phyloP scores from a whole-genome alignment of 2,113 vertebrate genomes.

The Triplophysa rosa region DNA sequence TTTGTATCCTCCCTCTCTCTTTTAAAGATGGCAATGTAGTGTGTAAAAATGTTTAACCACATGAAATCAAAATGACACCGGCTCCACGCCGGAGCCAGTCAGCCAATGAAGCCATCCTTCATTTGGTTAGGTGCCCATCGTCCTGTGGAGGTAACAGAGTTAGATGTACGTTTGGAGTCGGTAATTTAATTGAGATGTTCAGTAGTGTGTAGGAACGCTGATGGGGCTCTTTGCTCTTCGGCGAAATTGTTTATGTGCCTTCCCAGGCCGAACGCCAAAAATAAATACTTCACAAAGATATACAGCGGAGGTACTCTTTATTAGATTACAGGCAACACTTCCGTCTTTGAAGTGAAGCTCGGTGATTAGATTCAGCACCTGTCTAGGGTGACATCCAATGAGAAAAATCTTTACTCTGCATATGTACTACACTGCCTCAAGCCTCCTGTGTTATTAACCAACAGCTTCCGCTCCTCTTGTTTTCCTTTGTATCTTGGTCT shows the following conservation, averaged over 20 bases:
- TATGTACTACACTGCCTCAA: conserved; percentile 32
- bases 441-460: conserved; percentile 50
- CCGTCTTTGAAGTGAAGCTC: not conserved
- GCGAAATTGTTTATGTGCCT: conserved; percentile 18
- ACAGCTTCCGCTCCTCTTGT: conserved; percentile 23
- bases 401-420: conserved; percentile 29
- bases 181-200: conserved; percentile 14
- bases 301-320: conserved; percentile 7
- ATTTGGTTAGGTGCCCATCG: conserved; percentile 12
- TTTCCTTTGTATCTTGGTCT: conserved; percentile 56
- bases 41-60: not conserved
- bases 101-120: not conserved
- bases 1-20: not conserved
- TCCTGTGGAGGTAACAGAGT: conserved; percentile 13
- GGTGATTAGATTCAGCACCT: not conserved
- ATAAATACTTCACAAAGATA: not conserved
- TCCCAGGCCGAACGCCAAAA: conserved; percentile 26
- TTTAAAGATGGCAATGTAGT: not conserved
- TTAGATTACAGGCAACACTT: conserved; percentile 32
- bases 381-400: not conserved
- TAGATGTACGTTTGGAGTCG: conserved; percentile 2
- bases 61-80: not conserved
- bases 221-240: conserved; percentile 19
- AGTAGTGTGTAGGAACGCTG: conserved; percentile 9
- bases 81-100: conserved; percentile 7